Base-by-base conservation (phyloP, 1,140 invertebrate genomes). In the Bombus impatiens region DNA sequence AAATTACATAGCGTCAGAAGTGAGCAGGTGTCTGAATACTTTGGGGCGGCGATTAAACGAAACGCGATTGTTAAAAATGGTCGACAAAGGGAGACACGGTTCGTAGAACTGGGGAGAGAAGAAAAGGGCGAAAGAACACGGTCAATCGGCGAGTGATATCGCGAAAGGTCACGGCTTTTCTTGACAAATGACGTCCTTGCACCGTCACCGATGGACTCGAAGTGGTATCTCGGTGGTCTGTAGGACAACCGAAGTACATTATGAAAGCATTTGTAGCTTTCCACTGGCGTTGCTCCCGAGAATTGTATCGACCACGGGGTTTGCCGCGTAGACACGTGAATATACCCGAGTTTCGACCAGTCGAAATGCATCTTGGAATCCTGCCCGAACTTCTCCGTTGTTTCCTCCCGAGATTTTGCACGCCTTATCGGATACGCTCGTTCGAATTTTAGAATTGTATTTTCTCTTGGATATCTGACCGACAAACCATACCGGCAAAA, bases 151-250 rank as follows among this genome's bases (percentile, higher is more conserved):
- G 44, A 71, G 32, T 40, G 80, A 65, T 68, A 78, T 67, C 53
- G 67, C 81, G 75, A 84, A 87, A 87, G 86, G 86, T 87, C 86
- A 87, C 68, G 86, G 86, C 75, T 84, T 71, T 86, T 18, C 74
- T 87, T 78, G 80, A 87, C 86, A 87, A 87, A 87, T 78, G 81
- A 75, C 80, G 74, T 59, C 71, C 80, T 82, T 76, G 84, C 37
- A 32, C 40, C 47, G 22, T n/a, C 84, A 53, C 35, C 57, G 70
- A 81, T 70, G 42, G 47, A 53, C 70, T 71, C 78, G 40, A 9
- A 53, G 28, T 53, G 59, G 72, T 83, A 65, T 77, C 74, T 62
- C 32, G 76, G 44, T 47, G 57, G 53, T 72, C 53, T 62, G 57
- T 15, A 32, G n/a, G 78, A 74, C 44, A 59, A 18, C 44, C 32